Conservation (phyloP, 2,113 vertebrate genomes). For the Murina feae region DNA sequence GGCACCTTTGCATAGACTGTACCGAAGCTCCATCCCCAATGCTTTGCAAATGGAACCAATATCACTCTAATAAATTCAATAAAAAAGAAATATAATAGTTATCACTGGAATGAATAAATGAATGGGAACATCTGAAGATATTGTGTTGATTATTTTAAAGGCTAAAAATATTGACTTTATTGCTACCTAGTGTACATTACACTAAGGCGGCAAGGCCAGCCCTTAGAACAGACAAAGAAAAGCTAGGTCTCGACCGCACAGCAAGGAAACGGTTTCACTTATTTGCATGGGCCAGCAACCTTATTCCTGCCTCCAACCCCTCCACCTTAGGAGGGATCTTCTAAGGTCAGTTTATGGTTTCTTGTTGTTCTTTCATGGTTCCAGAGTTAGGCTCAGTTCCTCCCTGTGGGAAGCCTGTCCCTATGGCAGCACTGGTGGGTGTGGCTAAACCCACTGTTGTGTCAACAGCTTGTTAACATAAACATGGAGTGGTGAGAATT, state of each 20-base stretch:
- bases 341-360: neutral
- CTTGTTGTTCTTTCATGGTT: neutral
- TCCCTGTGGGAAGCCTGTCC: neutral
- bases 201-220: neutral
- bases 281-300: neutral
- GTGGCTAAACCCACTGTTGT: too few relatives aligned
- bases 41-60: neutral
- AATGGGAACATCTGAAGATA: neutral
- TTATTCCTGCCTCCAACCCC: neutral
- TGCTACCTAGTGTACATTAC: fast-evolving
- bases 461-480: neutral
- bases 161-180: neutral
- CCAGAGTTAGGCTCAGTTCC: neutral
- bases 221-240: neutral
- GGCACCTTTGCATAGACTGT: neutral
- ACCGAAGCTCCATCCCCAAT: neutral
- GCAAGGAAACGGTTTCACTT: neutral
- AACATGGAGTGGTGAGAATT: neutral
- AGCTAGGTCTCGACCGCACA: neutral
- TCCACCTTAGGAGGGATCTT: neutral
- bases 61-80: neutral
- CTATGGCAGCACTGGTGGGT: neutral
- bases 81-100: neutral
- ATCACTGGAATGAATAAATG: neutral
- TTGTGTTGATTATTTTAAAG: neutral